These are phyloP conservation scores for Helicorthomorpha holstii DNA, from an alignment of 1,140 invertebrate species.

Conservation along the genomic window DNA sequence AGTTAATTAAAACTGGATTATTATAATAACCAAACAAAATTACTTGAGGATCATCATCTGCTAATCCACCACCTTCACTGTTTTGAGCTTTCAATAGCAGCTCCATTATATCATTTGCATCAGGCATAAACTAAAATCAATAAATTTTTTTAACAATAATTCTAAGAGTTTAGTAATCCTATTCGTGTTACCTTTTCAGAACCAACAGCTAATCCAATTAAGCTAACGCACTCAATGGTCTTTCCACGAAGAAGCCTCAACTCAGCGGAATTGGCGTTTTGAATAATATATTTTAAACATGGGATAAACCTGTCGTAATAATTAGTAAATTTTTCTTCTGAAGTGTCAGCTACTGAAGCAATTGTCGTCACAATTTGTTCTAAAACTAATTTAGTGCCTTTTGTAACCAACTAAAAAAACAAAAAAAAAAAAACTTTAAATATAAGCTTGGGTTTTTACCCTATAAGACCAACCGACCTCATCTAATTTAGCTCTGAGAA, in stretches of 20 bases:
- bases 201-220: conserved; percentile 95
- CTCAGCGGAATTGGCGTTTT: conserved; percentile 75
- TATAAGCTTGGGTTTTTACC: conserved; percentile 22
- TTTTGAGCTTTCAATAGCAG: conserved; percentile 81
- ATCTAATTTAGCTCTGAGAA: conserved; percentile 82
- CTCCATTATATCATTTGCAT: conserved; percentile 94
- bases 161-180: background rate
- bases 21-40: background rate
- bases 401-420: conserved; percentile 53
- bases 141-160: conserved; percentile 7
- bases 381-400: conserved; percentile 86
- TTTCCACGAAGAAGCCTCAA: conserved; percentile 79
- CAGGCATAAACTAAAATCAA: conserved; percentile 52
- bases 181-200: conserved; percentile 50
- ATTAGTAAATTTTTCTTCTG: conserved; percentile 81
- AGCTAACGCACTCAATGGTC: conserved; percentile 94
- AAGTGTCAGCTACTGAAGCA: conserved; percentile 96
- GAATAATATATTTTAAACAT: conserved; percentile 91
- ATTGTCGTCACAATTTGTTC: conserved; percentile 98
- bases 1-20: background rate
- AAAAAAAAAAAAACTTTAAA: background rate
- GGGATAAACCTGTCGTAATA: conserved; percentile 71
- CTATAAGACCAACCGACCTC: no score
- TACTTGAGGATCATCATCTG: conserved; percentile 95
- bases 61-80: conserved; percentile 51